phyloP scores from a whole-genome alignment of 2,888 invertebrate species.

The Exocentrus adspersus region DNA sequence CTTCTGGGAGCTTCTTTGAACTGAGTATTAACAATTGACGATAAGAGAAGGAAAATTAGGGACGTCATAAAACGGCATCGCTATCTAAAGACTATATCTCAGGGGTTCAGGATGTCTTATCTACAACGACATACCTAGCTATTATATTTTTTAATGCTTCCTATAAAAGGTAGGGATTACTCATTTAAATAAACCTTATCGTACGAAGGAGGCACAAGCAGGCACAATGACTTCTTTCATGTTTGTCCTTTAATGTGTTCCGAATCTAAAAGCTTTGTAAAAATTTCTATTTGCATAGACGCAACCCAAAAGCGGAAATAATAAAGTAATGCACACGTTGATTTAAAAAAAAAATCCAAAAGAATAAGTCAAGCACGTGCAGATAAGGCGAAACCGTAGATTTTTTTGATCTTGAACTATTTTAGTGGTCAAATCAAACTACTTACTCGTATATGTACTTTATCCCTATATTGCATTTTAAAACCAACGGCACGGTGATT shows the following conservation, averaged over 20 bases:
- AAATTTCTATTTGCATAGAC: too few relatives aligned
- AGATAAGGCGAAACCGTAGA: too few relatives aligned
- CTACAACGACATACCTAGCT: background rate
- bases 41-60: background rate
- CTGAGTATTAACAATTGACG: background rate
- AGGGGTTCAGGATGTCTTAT: background rate
- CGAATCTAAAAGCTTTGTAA: too few relatives aligned
- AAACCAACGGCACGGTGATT: background rate
- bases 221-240: background rate
- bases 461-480: background rate
- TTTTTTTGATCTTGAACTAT: too few relatives aligned
- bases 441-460: too few relatives aligned
- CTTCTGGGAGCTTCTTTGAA: conserved; percentile 2
- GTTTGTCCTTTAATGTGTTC: too few relatives aligned
- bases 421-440: too few relatives aligned
- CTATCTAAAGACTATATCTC: background rate
- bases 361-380: too few relatives aligned
- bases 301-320: too few relatives aligned
- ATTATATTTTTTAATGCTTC: background rate
- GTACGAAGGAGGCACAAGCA: background rate
- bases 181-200: background rate
- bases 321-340: too few relatives aligned
- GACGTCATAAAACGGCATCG: conserved; percentile 1
- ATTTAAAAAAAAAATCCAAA: too few relatives aligned
- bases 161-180: background rate